Percentiles rank a stretch among this genome's conserved stretches.
phyloP scores from a whole-genome alignment of 2,888 invertebrate genomes.

The Urechis unicinctus region DNA sequence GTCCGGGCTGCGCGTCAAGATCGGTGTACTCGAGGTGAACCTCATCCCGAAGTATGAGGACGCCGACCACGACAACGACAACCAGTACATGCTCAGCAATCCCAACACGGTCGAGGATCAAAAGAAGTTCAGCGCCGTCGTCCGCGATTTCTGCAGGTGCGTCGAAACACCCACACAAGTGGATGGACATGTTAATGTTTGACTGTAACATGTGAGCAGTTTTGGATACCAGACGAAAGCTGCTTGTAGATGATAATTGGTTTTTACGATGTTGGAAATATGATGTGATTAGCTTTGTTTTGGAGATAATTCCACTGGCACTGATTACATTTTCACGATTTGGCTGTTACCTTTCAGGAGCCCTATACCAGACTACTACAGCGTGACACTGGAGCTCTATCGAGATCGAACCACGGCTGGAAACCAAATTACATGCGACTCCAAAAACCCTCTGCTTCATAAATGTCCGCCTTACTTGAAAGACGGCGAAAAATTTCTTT shows the following conservation, averaged over 20 bases:
- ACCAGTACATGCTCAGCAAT: constrained; percentile 25
- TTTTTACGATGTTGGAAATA: background rate
- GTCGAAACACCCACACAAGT: background rate
- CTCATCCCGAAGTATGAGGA: constrained; percentile 44
- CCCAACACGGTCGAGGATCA: constrained; percentile 25
- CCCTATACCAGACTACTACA: constrained; percentile 44
- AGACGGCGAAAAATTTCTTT: constrained; percentile 35
- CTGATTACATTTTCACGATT: no score
- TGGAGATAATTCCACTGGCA: no score
- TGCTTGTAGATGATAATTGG: no score
- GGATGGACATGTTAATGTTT: background rate
- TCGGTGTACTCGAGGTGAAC: constrained; percentile 36
- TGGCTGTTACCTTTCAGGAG: constrained; percentile 24
- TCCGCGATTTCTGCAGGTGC: constrained; percentile 40
- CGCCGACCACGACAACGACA: constrained; percentile 36
- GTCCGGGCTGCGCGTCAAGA: constrained; percentile 38
- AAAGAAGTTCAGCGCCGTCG: constrained; percentile 26
- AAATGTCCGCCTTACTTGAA: constrained; percentile 32
- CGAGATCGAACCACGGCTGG: constrained; percentile 35
- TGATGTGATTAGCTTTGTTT: background rate
- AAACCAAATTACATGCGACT: constrained; percentile 33
- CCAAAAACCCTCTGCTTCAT: constrained; percentile 26
- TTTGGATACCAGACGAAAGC: no score
- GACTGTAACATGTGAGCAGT: constrained; percentile 24
- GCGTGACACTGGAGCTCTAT: constrained; percentile 33